Percentiles rank a stretch among this genome's conserved stretches.
These are phyloP conservation scores for Sialis lutaria DNA, from an alignment of 2,888 invertebrate species.

Conservation along the genomic window DNA sequence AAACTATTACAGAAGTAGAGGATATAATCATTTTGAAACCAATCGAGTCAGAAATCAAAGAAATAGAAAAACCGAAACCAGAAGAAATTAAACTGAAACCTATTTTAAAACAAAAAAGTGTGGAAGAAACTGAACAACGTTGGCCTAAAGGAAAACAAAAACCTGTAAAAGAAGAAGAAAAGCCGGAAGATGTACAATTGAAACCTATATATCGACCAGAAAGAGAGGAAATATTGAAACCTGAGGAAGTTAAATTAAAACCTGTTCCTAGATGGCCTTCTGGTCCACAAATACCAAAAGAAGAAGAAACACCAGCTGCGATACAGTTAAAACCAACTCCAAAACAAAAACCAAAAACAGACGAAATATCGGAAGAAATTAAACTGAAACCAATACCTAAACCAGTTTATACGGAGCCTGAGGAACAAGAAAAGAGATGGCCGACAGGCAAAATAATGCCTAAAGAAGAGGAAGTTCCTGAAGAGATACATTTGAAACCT, in stretches of 20 bases:
- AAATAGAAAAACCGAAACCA: constrained; percentile 16
- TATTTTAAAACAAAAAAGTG: constrained; percentile 16
- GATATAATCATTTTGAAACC: constrained; percentile 11
- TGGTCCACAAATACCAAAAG: constrained; percentile 15
- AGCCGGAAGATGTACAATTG: constrained; percentile 10
- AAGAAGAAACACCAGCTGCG: constrained; percentile 12
- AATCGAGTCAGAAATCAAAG: constrained; percentile 17
- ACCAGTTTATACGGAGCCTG: constrained; percentile 16
- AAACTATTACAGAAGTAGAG: constrained; percentile 7
- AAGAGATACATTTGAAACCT: constrained; percentile 29
- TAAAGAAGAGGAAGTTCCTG: constrained; percentile 23
- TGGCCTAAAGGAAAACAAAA: constrained; percentile 17
- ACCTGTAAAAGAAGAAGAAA: constrained; percentile 14
- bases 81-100: constrained; percentile 27
- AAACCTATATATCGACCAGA: constrained; percentile 13
- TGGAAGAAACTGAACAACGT: constrained; percentile 12
- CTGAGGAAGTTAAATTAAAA: constrained; percentile 17
- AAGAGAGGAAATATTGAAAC: constrained; percentile 21
- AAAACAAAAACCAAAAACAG: constrained; percentile 5
- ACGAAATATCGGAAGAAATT: constrained; percentile 15
- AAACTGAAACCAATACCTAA: constrained; percentile 14
- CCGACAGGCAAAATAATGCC: constrained; percentile 10
- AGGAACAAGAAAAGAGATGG: constrained; percentile 10
- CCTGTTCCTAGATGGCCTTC: constrained; percentile 14
- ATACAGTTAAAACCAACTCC: constrained; percentile 8